Conservation (phyloP, 2,113 vertebrate genomes). For the Vireo altiloquus region DNA sequence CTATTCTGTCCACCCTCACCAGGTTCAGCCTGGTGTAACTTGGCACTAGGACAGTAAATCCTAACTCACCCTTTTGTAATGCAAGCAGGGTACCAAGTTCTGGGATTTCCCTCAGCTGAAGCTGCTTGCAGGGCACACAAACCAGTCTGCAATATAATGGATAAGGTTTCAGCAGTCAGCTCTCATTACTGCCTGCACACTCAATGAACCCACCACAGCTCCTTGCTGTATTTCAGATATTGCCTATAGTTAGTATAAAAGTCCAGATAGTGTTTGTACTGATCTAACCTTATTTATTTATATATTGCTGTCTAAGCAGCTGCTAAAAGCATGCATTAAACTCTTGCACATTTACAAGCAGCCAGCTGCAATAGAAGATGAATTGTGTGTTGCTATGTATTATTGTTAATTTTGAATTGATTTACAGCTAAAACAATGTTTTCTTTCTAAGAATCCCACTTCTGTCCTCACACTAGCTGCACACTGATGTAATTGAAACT, state of each 20-base stretch:
- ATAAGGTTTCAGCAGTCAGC: neutral
- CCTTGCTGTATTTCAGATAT: neutral
- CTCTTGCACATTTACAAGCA: neutral
- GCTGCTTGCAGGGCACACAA: neutral
- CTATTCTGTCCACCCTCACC: neutral
- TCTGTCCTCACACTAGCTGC: neutral
- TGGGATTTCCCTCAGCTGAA: neutral
- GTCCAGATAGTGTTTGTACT: neutral
- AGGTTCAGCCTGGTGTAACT: slow-evolving; percentile 19
- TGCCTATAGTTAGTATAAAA: neutral
- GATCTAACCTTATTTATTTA: neutral
- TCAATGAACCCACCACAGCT: neutral
- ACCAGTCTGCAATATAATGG: neutral
- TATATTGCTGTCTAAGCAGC: neutral
- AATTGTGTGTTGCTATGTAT: neutral
- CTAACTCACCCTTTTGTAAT: slow-evolving; percentile 22
- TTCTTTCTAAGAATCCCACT: neutral
- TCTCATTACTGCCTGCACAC: neutral
- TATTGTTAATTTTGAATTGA: neutral
- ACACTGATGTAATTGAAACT: neutral
- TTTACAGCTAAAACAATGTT: neutral
- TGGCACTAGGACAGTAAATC: slow-evolving; percentile 18
- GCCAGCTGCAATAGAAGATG: neutral
- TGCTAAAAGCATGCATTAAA: neutral
- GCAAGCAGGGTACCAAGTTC: neutral